Evolutionary conservation across 2,797 vertebrate species (phyloP).

Genomic region (Mormyrops boulengeri): DNA sequence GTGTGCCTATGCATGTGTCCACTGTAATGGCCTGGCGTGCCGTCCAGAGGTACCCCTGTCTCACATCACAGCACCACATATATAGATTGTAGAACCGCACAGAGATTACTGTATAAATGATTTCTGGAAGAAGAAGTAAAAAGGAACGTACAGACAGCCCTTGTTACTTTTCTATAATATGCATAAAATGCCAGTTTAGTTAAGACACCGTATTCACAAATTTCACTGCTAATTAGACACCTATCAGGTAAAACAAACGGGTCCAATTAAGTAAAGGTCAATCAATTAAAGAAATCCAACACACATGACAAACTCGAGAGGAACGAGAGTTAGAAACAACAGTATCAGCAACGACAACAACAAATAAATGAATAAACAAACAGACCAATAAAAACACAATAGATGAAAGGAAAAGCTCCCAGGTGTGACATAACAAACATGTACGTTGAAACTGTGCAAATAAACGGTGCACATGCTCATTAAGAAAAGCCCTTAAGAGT

Average conservation of each 20-base stretch:
- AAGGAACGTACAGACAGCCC: neutral
- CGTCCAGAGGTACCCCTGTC: neutral
- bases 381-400: neutral
- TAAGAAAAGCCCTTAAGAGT: neutral
- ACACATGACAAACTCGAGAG: neutral
- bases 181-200: neutral
- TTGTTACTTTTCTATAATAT: neutral
- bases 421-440: constrained; percentile 21
- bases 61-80: neutral
- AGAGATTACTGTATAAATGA: neutral
- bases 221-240: neutral
- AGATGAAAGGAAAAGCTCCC: constrained; percentile 22
- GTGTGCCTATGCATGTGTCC: neutral
- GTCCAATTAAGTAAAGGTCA: neutral
- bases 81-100: no score
- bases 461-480: neutral
- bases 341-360: constrained; percentile 3
- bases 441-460: constrained; percentile 12
- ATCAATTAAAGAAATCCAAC: neutral
- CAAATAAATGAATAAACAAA: constrained; percentile 7
- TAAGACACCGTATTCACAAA: neutral
- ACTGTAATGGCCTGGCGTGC: neutral
- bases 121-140: neutral
- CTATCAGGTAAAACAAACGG: neutral
- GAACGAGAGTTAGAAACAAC: constrained; percentile 13